A percentile compares a stretch with the other conserved stretches of the same genome.
phyloP scores from a whole-genome alignment of 2,888 invertebrate genomes.

The Saturnia japonica region DNA sequence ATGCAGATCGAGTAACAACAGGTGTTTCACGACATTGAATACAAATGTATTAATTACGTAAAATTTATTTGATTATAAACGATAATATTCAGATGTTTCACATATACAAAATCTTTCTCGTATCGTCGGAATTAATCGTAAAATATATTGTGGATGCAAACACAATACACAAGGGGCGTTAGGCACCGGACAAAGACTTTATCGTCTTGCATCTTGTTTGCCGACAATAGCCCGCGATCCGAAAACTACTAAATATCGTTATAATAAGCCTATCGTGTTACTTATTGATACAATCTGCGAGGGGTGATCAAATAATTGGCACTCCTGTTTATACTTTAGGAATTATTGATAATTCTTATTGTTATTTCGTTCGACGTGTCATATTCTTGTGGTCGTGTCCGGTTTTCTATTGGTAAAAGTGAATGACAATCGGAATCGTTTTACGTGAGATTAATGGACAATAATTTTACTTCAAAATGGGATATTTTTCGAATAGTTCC shows the following conservation, averaged over 20 bases:
- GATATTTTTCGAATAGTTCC: neutral
- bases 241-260: conserved; percentile 73
- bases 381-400: conserved; percentile 7
- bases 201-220: conserved; percentile 26
- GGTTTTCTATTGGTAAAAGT: neutral
- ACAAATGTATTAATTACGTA: neutral
- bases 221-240: conserved; percentile 34
- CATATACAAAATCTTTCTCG: neutral
- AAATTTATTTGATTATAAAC: neutral
- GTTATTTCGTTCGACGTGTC: conserved; percentile 35
- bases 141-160: neutral
- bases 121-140: neutral
- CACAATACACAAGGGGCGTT: neutral
- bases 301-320: conserved; percentile 71
- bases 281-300: conserved; percentile 59
- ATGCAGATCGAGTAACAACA: neutral
- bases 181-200: conserved; percentile 12
- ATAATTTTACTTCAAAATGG: neutral
- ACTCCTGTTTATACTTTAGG: conserved; percentile 51
- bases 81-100: neutral
- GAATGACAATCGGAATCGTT: neutral
- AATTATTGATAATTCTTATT: conserved; percentile 45
- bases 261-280: conserved; percentile 77
- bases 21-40: neutral
- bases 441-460: neutral